phyloP scores from a whole-genome alignment of 2,113 vertebrate genomes.

The Ptychochromis oligacanthus region DNA sequence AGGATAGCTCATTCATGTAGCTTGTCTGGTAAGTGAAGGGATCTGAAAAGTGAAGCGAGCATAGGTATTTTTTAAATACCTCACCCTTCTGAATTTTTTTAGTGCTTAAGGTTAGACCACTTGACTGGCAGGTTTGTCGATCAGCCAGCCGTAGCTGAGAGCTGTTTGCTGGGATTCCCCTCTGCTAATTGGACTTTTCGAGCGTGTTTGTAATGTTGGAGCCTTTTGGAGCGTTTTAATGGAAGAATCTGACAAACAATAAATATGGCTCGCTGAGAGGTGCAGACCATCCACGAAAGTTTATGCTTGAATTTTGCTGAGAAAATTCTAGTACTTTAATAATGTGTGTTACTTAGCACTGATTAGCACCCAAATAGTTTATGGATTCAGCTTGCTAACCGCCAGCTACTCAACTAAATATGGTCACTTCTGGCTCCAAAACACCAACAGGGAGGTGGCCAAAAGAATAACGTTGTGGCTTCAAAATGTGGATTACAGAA shows the following conservation, averaged over 20 bases:
- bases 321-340: neutral
- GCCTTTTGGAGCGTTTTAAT: neutral
- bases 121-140: neutral
- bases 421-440: neutral
- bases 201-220: neutral
- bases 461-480: neutral
- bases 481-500: neutral
- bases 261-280: neutral
- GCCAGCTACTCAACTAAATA: neutral
- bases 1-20: neutral
- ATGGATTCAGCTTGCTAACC: fast-evolving
- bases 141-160: neutral
- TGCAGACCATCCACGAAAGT: fast-evolving
- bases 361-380: neutral
- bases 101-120: neutral
- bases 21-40: neutral
- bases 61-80: neutral
- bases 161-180: neutral
- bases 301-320: neutral
- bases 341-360: neutral
- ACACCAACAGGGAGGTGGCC: fast-evolving
- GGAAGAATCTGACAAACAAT: neutral
- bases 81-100: neutral
- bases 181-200: fast-evolving
- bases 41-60: neutral